phyloP scores from a whole-genome alignment of 1,140 invertebrate genomes.

The Aradophagus sp. region DNA sequence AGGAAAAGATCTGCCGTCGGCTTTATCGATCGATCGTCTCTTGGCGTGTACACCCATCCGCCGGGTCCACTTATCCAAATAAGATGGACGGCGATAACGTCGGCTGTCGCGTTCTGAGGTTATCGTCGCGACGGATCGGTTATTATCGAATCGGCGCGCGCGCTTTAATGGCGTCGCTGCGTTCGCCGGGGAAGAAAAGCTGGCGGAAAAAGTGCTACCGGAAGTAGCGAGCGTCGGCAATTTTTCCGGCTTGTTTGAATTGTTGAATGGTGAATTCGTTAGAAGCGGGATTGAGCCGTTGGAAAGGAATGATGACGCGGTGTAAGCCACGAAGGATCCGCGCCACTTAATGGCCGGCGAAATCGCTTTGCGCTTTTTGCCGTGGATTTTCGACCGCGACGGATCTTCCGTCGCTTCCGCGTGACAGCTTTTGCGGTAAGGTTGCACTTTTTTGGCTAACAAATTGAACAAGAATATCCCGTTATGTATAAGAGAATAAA shows the following conservation, averaged over 20 bases:
- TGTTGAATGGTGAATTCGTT: conserved; percentile 52
- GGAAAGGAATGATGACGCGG: conserved; percentile 45
- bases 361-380: too few relatives aligned
- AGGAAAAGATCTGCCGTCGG: conserved; percentile 24
- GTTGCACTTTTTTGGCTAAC: too few relatives aligned
- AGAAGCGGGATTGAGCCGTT: conserved; percentile 40
- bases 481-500: too few relatives aligned
- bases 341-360: conserved; percentile 4
- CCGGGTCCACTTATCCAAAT: conserved; percentile 56
- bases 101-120: conserved; percentile 41
- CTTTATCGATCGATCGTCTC: conserved; percentile 56
- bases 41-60: conserved; percentile 43
- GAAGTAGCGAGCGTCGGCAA: conserved; percentile 32
- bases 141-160: conserved; percentile 38
- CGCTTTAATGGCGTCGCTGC: conserved; percentile 32
- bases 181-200: conserved; percentile 27
- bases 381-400: too few relatives aligned
- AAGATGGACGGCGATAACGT: conserved; percentile 53
- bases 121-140: conserved; percentile 49
- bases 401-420: too few relatives aligned
- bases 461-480: too few relatives aligned
- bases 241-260: conserved; percentile 44
- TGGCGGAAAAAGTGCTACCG: too few relatives aligned
- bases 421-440: too few relatives aligned
- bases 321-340: conserved; percentile 23